These are phyloP conservation scores for Dreissena polymorpha DNA, from an alignment of 1,140 invertebrate species.

Conservation along the genomic window DNA sequence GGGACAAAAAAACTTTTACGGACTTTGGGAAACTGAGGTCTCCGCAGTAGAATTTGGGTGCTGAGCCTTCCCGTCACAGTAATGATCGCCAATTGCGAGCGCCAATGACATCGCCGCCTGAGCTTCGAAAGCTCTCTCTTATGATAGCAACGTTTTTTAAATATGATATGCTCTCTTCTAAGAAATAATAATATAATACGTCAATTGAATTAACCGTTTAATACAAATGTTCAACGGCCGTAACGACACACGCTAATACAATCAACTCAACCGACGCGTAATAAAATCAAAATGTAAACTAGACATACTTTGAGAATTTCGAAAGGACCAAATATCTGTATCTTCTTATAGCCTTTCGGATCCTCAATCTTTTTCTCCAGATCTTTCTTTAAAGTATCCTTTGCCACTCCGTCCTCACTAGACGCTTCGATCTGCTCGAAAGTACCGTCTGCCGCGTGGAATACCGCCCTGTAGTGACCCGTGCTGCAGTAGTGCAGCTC, in stretches of 20 bases:
- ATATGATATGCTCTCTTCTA: background rate
- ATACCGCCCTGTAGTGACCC: conserved; percentile 22
- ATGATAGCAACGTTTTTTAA: conserved; percentile 48
- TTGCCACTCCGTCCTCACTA: conserved; percentile 11
- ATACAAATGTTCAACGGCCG: too few species aligned
- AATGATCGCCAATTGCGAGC: conserved; percentile 65
- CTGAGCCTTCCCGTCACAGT: conserved; percentile 60
- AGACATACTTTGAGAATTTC: conserved; percentile 61
- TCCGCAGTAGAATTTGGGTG: too few species aligned
- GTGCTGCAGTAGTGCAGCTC: conserved; percentile 56
- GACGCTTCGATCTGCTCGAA: background rate
- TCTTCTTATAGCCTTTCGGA: conserved; percentile 40
- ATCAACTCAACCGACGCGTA: too few species aligned
- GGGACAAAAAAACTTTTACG: too few species aligned
- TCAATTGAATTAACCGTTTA: too few species aligned
- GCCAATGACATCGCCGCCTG: conserved; percentile 65
- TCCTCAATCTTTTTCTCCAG: conserved; percentile 32
- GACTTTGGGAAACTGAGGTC: too few species aligned
- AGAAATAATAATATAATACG: too few species aligned
- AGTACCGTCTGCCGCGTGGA: conserved; percentile 29
- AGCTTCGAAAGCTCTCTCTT: conserved; percentile 60
- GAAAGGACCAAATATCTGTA: conserved; percentile 64
- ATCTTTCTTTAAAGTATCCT: conserved; percentile 28
- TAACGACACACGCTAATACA: too few species aligned
- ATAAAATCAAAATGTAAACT: too few species aligned